Percentiles rank a stretch among this genome's conserved stretches.
phyloP scores from a whole-genome alignment of 2,113 vertebrate genomes.

The Dromas ardeola region DNA sequence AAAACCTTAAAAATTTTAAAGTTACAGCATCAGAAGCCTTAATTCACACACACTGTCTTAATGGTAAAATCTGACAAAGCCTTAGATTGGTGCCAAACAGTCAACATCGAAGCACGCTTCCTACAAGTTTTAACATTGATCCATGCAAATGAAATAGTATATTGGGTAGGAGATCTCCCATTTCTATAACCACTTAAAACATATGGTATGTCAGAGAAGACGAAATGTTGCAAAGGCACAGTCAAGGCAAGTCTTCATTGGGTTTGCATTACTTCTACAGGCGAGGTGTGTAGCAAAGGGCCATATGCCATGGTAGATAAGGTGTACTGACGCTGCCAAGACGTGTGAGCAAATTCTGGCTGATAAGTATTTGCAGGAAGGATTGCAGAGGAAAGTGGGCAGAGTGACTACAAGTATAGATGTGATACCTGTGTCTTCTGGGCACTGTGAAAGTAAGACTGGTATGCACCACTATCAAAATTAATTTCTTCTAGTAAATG shows the following conservation, averaged over 20 bases:
- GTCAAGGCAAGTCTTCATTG: background rate
- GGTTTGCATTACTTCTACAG: background rate
- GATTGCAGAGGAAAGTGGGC: background rate
- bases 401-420: background rate
- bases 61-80: background rate
- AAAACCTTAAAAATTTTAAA: background rate
- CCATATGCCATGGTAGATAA: background rate
- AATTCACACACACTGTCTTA: background rate
- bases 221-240: background rate
- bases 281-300: background rate
- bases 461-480: background rate
- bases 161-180: background rate
- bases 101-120: background rate
- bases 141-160: background rate
- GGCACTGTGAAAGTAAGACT: background rate
- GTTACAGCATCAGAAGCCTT: background rate
- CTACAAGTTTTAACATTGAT: background rate
- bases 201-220: background rate
- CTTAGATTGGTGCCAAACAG: background rate
- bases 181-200: background rate
- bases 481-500: background rate
- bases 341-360: background rate
- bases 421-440: background rate
- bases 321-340: background rate
- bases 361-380: background rate